Conservation (phyloP, 2,888 invertebrate genomes). For the Alitta virens region DNA sequence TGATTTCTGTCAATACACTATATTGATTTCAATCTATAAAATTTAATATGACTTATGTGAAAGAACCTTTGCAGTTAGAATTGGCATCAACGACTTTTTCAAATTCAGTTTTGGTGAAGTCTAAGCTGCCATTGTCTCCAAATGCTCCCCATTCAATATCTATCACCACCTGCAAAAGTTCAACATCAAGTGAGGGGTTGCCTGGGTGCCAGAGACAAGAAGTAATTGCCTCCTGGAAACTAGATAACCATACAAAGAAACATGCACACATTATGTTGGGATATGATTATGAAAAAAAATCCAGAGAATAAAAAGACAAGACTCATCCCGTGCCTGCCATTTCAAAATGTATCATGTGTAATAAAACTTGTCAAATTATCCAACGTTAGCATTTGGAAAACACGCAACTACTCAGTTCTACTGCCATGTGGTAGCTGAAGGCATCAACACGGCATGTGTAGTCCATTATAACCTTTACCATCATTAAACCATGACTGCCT, state of each 20-base stretch:
- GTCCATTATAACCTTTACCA: background rate
- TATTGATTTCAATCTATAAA: no score
- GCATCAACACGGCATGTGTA: background rate
- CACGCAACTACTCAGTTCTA: no score
- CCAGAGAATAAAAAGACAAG: constrained; percentile 67
- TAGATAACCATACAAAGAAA: no score
- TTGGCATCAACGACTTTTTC: constrained; percentile 71
- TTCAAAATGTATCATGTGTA: background rate
- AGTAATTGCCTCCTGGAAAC: no score
- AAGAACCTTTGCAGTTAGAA: constrained; percentile 70
- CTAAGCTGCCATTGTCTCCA: constrained; percentile 76
- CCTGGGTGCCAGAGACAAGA: no score
- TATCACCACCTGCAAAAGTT: constrained; percentile 66
- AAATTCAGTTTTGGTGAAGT: constrained; percentile 73
- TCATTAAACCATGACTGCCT: no score
- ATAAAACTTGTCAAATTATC: background rate
- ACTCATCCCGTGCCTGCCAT: constrained; percentile 73
- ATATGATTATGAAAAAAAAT: no score
- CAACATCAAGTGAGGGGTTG: no score
- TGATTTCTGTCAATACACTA: no score
- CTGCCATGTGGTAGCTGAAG: no score
- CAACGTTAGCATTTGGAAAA: background rate
- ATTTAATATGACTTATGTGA: constrained; percentile 64
- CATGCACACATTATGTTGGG: no score
- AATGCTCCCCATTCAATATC: constrained; percentile 83